These are phyloP conservation scores for Nothocercus julius DNA, from an alignment of 2,113 vertebrate genomes.

Conservation along the genomic window DNA sequence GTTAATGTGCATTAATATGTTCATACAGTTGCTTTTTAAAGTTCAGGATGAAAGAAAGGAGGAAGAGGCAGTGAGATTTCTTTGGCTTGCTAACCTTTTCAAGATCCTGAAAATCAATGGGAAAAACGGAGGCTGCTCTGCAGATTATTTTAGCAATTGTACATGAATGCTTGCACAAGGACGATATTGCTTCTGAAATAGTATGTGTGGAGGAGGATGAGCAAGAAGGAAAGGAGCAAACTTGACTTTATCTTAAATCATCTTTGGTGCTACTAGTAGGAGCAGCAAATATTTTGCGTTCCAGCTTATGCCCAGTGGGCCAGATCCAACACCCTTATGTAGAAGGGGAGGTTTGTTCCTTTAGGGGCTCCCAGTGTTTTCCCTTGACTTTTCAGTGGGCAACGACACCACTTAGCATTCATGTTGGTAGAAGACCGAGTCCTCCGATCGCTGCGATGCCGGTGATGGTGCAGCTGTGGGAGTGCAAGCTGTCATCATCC, in stretches of 20 bases:
- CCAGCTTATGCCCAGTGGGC: background rate
- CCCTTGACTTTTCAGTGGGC: background rate
- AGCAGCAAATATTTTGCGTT: background rate
- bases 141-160: background rate
- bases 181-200: background rate
- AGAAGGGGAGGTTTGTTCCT: background rate
- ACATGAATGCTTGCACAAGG: background rate
- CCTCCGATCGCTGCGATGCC: background rate
- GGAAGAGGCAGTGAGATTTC: background rate
- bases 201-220: background rate
- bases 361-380: background rate
- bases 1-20: background rate
- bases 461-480: background rate
- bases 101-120: background rate
- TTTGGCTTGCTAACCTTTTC: background rate
- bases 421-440: background rate
- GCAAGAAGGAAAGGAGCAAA: background rate
- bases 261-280: background rate
- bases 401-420: background rate
- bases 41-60: background rate
- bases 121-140: background rate
- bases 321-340: background rate
- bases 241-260: background rate
- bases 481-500: background rate
- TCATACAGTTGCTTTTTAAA: background rate